Conservation (phyloP, 2,113 vertebrate species). For the Galemys pyrenaicus region DNA sequence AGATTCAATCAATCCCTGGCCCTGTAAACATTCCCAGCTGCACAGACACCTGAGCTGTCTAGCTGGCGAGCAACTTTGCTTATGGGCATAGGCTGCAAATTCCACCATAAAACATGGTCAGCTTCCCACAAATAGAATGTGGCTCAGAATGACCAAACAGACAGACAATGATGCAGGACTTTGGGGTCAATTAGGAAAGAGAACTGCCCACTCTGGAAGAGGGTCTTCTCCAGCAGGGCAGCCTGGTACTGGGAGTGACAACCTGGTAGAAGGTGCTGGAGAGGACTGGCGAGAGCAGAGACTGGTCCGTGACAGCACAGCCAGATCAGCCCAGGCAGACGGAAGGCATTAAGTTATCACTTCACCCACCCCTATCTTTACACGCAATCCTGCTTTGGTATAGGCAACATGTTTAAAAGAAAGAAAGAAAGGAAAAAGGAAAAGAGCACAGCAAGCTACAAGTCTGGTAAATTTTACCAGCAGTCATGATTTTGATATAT, state of each 20-base stretch:
- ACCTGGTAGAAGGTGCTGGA: neutral
- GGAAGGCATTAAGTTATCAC: neutral
- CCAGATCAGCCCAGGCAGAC: neutral
- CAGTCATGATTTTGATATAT: neutral
- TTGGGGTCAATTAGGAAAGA: slow-evolving; percentile 60
- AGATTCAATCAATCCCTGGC: slow-evolving; percentile 66
- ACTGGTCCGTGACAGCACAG: neutral
- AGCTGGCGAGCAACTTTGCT: slow-evolving; percentile 54
- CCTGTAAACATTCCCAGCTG: slow-evolving; percentile 58
- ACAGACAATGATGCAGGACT: slow-evolving; percentile 48
- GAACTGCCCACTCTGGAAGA: slow-evolving; percentile 46
- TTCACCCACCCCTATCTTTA: neutral
- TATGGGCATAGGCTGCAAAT: neutral
- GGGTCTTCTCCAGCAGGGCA: neutral
- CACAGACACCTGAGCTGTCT: slow-evolving; percentile 63
- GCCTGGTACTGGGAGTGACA: neutral
- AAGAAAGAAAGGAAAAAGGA: neutral
- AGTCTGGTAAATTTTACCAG: neutral
- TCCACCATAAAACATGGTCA: slow-evolving; percentile 19
- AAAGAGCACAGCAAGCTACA: neutral
- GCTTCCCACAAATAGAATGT: slow-evolving; percentile 60
- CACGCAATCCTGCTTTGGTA: neutral
- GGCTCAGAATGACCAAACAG: slow-evolving; percentile 37
- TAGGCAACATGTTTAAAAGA: neutral
- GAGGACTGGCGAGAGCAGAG: neutral